Evolutionary conservation across 92 coral and sea anemone species (phyloP).

Genomic region (Bergia puertoricense): DNA sequence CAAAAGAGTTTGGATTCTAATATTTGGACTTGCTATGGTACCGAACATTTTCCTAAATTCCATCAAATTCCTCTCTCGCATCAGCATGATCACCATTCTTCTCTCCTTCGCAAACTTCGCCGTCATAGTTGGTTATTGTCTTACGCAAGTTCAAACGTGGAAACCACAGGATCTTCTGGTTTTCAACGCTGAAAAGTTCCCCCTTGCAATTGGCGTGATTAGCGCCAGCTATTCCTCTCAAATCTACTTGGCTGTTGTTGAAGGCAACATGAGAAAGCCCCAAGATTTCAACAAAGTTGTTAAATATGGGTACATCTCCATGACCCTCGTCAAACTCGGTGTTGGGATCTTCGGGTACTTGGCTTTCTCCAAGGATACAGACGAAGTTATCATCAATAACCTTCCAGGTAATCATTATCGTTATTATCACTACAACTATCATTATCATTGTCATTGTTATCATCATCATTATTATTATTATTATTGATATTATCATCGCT

Average conservation of each 20-base stretch:
- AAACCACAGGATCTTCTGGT: slow-evolving; percentile 58
- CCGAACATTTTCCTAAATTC: slow-evolving; percentile 73
- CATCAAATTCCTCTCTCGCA: slow-evolving; percentile 61
- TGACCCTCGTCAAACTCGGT: slow-evolving; percentile 68
- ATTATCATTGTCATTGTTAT: neutral
- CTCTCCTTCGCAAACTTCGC: slow-evolving; percentile 64
- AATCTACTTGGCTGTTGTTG: slow-evolving; percentile 68
- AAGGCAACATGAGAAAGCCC: slow-evolving; percentile 69
- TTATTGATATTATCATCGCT: neutral
- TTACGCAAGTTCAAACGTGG: slow-evolving; percentile 59
- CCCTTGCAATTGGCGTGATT: slow-evolving; percentile 63
- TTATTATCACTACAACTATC: neutral
- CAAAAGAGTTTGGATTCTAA: slow-evolving; percentile 69
- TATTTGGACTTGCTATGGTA: slow-evolving; percentile 72
- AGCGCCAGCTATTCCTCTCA: slow-evolving; percentile 75
- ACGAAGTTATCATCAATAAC: slow-evolving; percentile 68
- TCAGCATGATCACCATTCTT: slow-evolving; percentile 68
- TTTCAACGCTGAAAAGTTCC: slow-evolving; percentile 66
- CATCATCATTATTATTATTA: neutral
- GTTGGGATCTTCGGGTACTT: slow-evolving; percentile 67
- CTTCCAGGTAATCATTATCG: slow-evolving; percentile 54
- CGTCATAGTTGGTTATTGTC: slow-evolving; percentile 58
- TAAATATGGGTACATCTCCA: slow-evolving; percentile 58
- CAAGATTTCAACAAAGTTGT: slow-evolving; percentile 65
- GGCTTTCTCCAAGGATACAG: slow-evolving; percentile 61